Evolutionary conservation across 2,113 vertebrate genomes (phyloP), one percentile per base, ranked within the genome.

Genomic region (Spilogale gracilis): DNA sequence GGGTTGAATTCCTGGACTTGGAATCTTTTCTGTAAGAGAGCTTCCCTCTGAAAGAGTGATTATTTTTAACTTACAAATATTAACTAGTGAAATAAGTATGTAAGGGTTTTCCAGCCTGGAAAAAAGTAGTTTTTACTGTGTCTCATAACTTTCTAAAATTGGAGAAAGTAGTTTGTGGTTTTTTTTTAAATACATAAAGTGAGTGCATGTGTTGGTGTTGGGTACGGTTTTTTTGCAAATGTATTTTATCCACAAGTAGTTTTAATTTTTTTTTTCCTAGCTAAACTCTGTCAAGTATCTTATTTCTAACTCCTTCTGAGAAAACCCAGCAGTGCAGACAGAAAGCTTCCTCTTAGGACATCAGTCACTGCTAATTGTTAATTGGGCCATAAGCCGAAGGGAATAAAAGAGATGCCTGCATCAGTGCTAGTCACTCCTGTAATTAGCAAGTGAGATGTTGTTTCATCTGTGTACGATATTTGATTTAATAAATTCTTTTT

Each of bases 261-360:
- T 82, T 85, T 74, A 45, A 0, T 21, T 76, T 91, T 69, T 85
- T 48, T 30, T 84, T 38, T 97, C n/a, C 38, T 89, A 48, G 90
- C 23, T 89, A 89, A 85, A 85, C 0, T 27, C 89, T 89, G 80
- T 97, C 45, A 93, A 2, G 4, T 95, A 78, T 83, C 90, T 94
- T 96, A 88, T 97, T 98, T 98, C 96, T 96, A 94, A 87, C 82
- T 98, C 94, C 81, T 96, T 93, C 96, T 86, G 95, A 98, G 96
- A 95, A 98, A 97, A 97, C 85, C 67, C 58, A 97, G 60, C 65
- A 87, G 78, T 67, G 52, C 48, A 98, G 95, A 94, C 43, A 71
- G 92, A 97, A 94, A 74, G 79, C 67, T 94, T 93, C n/a, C 67
- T 97, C 88, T 94, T 48, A 43, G 96, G 73, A 73, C 95, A 95